Conservation (phyloP, 2,113 vertebrate species). For the Potamarius usumacintae region DNA sequence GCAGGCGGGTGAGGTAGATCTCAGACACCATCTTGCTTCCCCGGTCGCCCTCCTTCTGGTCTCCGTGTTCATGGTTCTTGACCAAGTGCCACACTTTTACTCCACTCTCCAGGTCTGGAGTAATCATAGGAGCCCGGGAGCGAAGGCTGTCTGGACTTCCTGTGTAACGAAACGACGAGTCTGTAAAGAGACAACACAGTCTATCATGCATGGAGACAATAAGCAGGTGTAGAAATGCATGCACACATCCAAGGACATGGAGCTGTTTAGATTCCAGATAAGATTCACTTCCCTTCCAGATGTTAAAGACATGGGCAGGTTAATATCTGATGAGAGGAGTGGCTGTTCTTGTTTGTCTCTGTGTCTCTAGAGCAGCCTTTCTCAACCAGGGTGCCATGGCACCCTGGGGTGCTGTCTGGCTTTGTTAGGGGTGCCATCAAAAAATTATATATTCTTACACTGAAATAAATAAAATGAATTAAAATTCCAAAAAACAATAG, state of each 20-base stretch:
- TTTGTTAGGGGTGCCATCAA: no score
- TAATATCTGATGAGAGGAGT: slow-evolving; percentile 4
- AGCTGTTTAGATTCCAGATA: background rate
- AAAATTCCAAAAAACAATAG: no score
- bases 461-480: no score
- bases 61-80: slow-evolving; percentile 97
- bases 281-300: background rate
- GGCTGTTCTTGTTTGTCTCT: slow-evolving; percentile 42
- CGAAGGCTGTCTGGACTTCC: slow-evolving; percentile 97
- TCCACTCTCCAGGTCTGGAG: slow-evolving; percentile 93
- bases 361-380: no score
- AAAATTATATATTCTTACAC: no score
- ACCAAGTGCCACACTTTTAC: slow-evolving; percentile 98
- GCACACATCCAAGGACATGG: background rate
- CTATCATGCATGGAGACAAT: background rate
- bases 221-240: background rate
- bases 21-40: slow-evolving; percentile 99
- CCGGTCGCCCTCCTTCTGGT: slow-evolving; percentile 96
- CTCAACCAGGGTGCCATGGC: no score
- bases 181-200: slow-evolving; percentile 64
- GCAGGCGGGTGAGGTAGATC: slow-evolving; percentile 94
- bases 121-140: slow-evolving; percentile 96
- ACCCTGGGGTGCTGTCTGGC: no score
- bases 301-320: background rate
- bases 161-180: slow-evolving; percentile 95